Base-by-base conservation (phyloP, 2,113 vertebrate genomes). In the Peromyscus californicus region DNA sequence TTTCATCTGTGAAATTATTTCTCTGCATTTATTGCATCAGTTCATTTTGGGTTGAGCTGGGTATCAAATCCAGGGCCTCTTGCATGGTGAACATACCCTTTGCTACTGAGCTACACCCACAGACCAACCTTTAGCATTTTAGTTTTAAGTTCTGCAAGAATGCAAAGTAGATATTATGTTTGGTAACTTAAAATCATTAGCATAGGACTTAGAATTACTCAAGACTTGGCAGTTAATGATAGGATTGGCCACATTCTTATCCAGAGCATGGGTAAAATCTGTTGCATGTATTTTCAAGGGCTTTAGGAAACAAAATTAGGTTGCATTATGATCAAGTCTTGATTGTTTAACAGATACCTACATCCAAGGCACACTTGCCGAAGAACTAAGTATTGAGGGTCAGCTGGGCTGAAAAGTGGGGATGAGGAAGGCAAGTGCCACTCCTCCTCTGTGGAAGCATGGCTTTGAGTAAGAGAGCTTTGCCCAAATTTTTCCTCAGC, bases 61-160 rank as follows among this genome's bases (percentile, higher is more conserved):
- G 26, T 57, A 29, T n/a, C 69, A 69, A 89, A 94, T 17, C 51
- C 21, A 70, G 39, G 74, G 75, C 21, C 13, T 79, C 74, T 69
- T 69, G 29, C 6, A 3, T 11, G 29, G 26, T 88, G 63, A 54
- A 48, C 29, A 57, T 10, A 29, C 0, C 8, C 17, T 69, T 48
- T 80, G 13, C 15, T 29, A 17, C 74, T 70, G 63, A 45, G 29
- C 1, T 29, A n/a, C 7, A 24, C 51, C 16, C 76, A 54, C 16
- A 48, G 65, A 84, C 19, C 8, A 31, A 61, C 19, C 15, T 51
- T 51, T 69, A 29, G 51, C 70, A 48, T 75, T 92, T 88, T 79
- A 84, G 21, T 91, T 97, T 96, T 51, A 7, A 61, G 21, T 10
- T 89, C 36, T 87, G 67, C 19, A 21, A 82, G 59, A 91, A 45